Evolutionary conservation across 2,797 vertebrate species (phyloP).

Genomic region (Uromys caudimaculatus): DNA sequence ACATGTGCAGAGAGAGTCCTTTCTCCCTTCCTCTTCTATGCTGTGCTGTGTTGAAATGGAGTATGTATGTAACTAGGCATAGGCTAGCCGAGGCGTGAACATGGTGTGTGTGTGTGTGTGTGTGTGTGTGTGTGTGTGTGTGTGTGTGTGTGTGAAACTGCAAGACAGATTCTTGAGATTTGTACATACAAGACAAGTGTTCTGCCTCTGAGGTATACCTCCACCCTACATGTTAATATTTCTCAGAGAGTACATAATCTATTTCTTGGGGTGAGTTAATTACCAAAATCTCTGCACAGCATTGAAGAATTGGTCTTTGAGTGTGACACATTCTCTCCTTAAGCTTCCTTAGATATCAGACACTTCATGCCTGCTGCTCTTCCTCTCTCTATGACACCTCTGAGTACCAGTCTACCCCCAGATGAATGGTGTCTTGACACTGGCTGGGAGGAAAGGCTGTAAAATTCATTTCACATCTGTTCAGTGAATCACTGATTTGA

Average conservation of each 20-base stretch:
- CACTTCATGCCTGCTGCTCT: neutral
- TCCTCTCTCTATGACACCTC: neutral
- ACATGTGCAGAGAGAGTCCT: neutral
- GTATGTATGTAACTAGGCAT: neutral
- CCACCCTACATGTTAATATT: conserved; percentile 63
- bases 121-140: no score
- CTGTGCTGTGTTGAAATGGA: neutral
- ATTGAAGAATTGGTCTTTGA: conserved; percentile 54
- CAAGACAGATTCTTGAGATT: neutral
- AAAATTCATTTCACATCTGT: conserved; percentile 38
- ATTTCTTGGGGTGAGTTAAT: conserved; percentile 53
- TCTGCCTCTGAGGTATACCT: neutral
- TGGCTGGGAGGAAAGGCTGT: neutral
- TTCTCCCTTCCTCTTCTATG: neutral
- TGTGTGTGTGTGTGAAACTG: neutral
- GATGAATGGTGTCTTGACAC: neutral
- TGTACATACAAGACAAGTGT: no score
- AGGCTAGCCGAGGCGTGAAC: neutral
- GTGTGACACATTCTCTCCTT: neutral
- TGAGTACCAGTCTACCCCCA: neutral
- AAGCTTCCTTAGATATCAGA: neutral
- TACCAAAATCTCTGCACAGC: conserved; percentile 49
- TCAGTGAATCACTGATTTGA: neutral
- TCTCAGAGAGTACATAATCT: conserved; percentile 15
- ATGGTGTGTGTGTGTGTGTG: neutral